phyloP scores from a whole-genome alignment of 1,140 invertebrate species.

The Leptopilina boulardi region DNA sequence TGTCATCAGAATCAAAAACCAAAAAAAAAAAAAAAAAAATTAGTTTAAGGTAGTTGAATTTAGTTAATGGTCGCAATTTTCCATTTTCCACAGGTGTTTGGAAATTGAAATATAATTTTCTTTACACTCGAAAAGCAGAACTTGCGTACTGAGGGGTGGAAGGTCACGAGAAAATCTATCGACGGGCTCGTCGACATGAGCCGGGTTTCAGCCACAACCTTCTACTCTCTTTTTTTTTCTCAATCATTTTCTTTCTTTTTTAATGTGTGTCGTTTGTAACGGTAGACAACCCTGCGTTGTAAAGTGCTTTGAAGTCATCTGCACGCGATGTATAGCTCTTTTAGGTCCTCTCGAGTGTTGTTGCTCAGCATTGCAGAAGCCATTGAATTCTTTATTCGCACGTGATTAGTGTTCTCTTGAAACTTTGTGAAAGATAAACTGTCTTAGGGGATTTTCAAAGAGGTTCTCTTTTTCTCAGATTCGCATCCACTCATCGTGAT shows the following conservation, averaged over 20 bases:
- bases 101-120: neutral
- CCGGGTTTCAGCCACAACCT: neutral
- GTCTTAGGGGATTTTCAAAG: constrained; percentile 9
- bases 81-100: neutral
- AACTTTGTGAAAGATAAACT: neutral
- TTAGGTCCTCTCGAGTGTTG: neutral
- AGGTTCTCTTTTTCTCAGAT: neutral
- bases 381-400: constrained; percentile 33
- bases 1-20: neutral
- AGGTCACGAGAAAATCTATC: constrained; percentile 32
- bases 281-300: neutral
- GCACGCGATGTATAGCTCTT: constrained; percentile 15
- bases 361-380: constrained; percentile 8
- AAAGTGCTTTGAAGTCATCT: constrained; percentile 3
- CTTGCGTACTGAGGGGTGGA: constrained; percentile 30
- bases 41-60: too few species aligned
- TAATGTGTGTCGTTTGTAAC: neutral
- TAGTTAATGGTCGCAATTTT: neutral
- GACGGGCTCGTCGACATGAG: constrained; percentile 30
- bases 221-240: neutral
- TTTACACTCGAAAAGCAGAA: neutral
- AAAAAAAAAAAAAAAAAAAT: neutral
- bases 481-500: neutral
- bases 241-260: neutral
- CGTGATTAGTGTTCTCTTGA: constrained; percentile 20